Base-by-base conservation (phyloP, 2,797 vertebrate genomes). In the Taeniopygia guttata region DNA sequence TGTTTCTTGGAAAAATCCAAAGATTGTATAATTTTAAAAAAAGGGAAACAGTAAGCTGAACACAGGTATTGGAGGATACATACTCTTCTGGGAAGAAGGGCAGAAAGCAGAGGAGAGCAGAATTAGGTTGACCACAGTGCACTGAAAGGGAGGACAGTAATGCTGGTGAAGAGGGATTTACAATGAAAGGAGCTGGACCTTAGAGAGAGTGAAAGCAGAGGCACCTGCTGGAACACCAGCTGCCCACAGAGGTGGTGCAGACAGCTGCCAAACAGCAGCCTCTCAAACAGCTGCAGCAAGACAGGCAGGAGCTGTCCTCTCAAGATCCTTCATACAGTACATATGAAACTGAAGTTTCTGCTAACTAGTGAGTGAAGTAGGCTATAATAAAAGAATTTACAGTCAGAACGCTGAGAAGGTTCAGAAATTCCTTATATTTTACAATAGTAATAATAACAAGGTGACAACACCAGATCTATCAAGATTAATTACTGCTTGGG, bases 311-410 rank as follows among this genome's bases (percentile, higher is more conserved):
- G 8, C 52, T 66, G 38, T 23, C 56, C 46, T 13, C 13, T 59
- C 48, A 84, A 69, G 45, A 48, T 66, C 40, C 48, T 69, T 70
- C 32, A 43, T 3, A 14, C 0, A n/a, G 45, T 7, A 64, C 13
- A 14, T 16, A 13, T 46, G 40, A 70, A 89, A 66, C 11, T 32
- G 26, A 40, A 43, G 6, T 51, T 75, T 64, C 10, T 10, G 40
- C 38, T 67, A 87, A 60, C 26, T 34, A 56, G 16, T 17, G 42
- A 78, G 52, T 22, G 10, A 26, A 43, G 16, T 21, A 55, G 6
- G 2, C 49, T 74, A 21, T 18, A 64, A 62, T 11, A 34, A 40
- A 81, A 55, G 11, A n/a, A 84, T 26, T 0, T 0, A 59, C 30
- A 51, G 27, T 38, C 16, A 45, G n/a, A 79, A 68, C 13, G 23